Evolutionary conservation across 2,888 invertebrate genomes (phyloP).

Genomic region (Neria commutata): DNA sequence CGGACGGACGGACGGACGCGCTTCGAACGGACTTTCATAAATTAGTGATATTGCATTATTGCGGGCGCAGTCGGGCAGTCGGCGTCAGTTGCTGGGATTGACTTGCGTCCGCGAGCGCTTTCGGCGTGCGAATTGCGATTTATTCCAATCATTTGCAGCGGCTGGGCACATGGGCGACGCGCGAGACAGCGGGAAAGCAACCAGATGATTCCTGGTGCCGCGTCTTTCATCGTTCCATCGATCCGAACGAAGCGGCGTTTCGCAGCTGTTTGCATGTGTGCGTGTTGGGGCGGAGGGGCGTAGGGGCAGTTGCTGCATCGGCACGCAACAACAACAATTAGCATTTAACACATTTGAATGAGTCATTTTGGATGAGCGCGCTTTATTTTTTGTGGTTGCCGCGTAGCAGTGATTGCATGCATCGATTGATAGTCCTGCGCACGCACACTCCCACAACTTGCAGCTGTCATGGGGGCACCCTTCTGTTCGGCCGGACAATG

Average conservation of each 20-base stretch:
- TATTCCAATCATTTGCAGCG: constrained; percentile 15
- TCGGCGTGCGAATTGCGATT: constrained; percentile 27
- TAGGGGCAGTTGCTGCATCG: too few relatives aligned
- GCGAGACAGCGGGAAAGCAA: too few relatives aligned
- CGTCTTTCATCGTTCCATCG: neutral
- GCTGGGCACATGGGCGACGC: too few relatives aligned
- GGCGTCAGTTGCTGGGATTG: too few relatives aligned
- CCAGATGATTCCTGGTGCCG: too few relatives aligned
- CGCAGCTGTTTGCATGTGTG: too few relatives aligned
- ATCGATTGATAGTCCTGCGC: neutral
- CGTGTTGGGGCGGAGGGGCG: too few relatives aligned
- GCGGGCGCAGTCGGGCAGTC: neutral
- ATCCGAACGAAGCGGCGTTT: too few relatives aligned
- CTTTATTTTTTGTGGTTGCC: too few relatives aligned
- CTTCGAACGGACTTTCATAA: constrained; percentile 37
- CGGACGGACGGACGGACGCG: constrained; percentile 2
- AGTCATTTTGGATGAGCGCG: neutral
- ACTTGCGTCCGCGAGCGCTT: constrained; percentile 12
- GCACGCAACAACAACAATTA: neutral
- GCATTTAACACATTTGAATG: neutral
- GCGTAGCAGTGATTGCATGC: too few relatives aligned
- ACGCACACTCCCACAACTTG: neutral
- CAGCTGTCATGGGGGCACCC: neutral
- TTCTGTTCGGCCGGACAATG: constrained; percentile 15
- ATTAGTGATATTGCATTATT: constrained; percentile 50